Percentiles rank a stretch among this genome's conserved stretches.
Evolutionary conservation across 2,888 invertebrate species (phyloP).

Genomic region (Blastobasis adustella): DNA sequence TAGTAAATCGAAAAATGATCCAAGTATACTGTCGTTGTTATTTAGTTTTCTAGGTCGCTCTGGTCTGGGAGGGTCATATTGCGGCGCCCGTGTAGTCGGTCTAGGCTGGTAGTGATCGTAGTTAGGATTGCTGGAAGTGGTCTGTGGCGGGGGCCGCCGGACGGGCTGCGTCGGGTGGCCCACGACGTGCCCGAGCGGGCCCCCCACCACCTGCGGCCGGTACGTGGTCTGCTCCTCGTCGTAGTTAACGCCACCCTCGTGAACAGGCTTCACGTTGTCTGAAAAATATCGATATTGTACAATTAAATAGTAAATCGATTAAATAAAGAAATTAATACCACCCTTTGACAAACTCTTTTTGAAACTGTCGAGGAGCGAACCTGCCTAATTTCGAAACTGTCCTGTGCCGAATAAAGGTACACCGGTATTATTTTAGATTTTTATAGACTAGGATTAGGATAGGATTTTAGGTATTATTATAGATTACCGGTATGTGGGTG

Average conservation of each 20-base stretch:
- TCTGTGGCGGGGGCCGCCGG: neutral
- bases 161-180: constrained; percentile 41
- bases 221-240: constrained; percentile 34
- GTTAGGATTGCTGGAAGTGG: neutral
- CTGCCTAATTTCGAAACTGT: too few species aligned
- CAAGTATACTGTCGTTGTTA: constrained; percentile 33
- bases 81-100: neutral
- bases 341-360: too few species aligned
- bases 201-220: constrained; percentile 49
- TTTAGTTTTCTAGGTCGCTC: constrained; percentile 26
- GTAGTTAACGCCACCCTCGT: constrained; percentile 33
- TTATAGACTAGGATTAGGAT: too few species aligned
- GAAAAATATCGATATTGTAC: constrained; percentile 14
- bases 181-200: constrained; percentile 40
- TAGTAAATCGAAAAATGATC: constrained; percentile 57
- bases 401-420: too few species aligned
- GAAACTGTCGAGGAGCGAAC: too few species aligned
- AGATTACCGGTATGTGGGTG: too few species aligned
- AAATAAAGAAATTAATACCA: too few species aligned
- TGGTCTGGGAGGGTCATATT: constrained; percentile 16
- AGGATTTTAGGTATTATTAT: too few species aligned
- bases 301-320: too few species aligned
- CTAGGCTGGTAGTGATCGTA: neutral
- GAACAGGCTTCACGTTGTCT: constrained; percentile 57
- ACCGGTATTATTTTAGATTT: too few species aligned